Base-by-base conservation (phyloP, 2,888 invertebrate genomes). In the Choristoneura rosaceana region DNA sequence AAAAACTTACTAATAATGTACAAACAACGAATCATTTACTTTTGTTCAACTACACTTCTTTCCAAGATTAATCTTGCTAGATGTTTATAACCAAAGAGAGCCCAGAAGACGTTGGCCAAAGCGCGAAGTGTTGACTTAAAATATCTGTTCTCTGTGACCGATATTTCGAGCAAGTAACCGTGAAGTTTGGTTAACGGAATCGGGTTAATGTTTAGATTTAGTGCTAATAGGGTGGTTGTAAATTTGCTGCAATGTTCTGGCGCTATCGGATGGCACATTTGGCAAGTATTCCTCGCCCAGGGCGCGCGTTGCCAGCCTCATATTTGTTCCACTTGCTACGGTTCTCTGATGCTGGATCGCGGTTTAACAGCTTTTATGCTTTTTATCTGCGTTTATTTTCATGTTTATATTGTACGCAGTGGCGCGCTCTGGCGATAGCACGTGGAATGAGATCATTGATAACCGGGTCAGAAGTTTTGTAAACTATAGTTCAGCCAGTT, bases 171-270 rank as follows among this genome's bases (percentile, higher is more conserved):
- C 81, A 83, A 84, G 87, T 84, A 89, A 81, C 85, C 84, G 86
- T 89, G 90, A 90, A 90, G 90, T 90, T 92, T 85, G 90, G 91
- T 90, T 90, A 90, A 86, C 83, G 85, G 87, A 93, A 91, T 89
- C 90, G 92, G 93, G 93, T 93, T 93, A 93, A 93, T 93, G 92
- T 93, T 92, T 93, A 93, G 92, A 93, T 93, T 93, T 93, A 93
- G 92, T 93, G 93, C 92, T 93, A 93, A 93, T 93, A 93, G 92
- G 90, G 88, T 88, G 88, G 93, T 86, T 90, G 91, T 93, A 93
- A 93, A 93, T 93, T 91, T 86, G 86, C 88, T 84, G 86, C 91
- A 90, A 91, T 92, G 91, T 92, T 91, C 90, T 88, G 91, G 87
- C 88, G 90, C 89, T 93, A 93, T 93, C 93, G 87, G 92, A 87